Evolutionary conservation across 2,888 invertebrate species (phyloP).

Genomic region (Chydorus sphaericus): DNA sequence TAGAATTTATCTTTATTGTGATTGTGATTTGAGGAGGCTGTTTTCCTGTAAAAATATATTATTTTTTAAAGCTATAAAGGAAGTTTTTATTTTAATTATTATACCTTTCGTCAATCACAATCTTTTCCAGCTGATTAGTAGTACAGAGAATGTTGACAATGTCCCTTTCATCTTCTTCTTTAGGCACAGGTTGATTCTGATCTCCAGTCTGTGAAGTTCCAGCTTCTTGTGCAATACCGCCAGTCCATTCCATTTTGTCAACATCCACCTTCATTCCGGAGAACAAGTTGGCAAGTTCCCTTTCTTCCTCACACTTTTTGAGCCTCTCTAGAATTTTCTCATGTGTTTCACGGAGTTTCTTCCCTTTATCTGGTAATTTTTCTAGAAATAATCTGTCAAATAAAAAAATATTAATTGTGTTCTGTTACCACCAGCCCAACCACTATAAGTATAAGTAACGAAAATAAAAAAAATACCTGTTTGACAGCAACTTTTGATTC

Average conservation of each 20-base stretch:
- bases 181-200: neutral
- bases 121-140: constrained; percentile 28
- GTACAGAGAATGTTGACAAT: constrained; percentile 40
- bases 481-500: neutral
- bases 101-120: constrained; percentile 15
- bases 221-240: constrained; percentile 26
- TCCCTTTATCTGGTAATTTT: constrained; percentile 43
- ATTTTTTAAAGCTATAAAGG: neutral
- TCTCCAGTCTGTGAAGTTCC: constrained; percentile 27
- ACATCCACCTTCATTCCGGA: constrained; percentile 28
- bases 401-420: neutral
- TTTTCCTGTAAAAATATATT: neutral
- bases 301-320: constrained; percentile 35
- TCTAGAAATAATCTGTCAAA: constrained; percentile 36
- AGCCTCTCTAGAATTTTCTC: constrained; percentile 33
- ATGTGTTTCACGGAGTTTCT: constrained; percentile 36
- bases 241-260: constrained; percentile 24
- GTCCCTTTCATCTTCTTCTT: constrained; percentile 33
- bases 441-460: too few relatives aligned
- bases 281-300: constrained; percentile 36
- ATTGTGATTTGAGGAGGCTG: neutral
- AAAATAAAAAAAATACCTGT: neutral
- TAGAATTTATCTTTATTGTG: constrained; percentile 32
- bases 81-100: neutral
- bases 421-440: too few relatives aligned